These are phyloP conservation scores for Chalcis sispes DNA, from an alignment of 2,888 invertebrate genomes.

Conservation along the genomic window DNA sequence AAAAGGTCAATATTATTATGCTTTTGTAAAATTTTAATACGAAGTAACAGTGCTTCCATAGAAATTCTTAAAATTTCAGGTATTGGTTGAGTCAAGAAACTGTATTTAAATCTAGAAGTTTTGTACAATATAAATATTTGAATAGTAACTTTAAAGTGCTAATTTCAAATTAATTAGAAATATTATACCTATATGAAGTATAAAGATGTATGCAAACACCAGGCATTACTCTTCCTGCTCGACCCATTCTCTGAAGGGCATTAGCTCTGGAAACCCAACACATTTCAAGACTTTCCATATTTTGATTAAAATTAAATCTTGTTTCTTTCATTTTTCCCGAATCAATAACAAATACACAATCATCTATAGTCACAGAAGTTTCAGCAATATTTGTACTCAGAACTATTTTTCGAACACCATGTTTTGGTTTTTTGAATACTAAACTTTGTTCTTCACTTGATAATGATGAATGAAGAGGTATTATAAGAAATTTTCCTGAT, in stretches of 20 bases:
- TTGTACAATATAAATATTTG: constrained; percentile 9
- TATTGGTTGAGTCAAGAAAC: constrained; percentile 85
- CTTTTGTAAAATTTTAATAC: constrained; percentile 83
- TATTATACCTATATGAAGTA: constrained; percentile 80
- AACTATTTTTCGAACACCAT: constrained; percentile 89
- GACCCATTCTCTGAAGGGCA: constrained; percentile 91
- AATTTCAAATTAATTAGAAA: constrained; percentile 1
- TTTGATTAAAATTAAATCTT: constrained; percentile 87
- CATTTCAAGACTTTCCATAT: constrained; percentile 91
- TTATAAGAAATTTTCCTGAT: constrained; percentile 82
- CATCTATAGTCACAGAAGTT: constrained; percentile 96
- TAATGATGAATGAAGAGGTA: constrained; percentile 92
- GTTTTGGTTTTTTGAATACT: constrained; percentile 84
- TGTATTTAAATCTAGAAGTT: constrained; percentile 78
- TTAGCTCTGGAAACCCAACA: constrained; percentile 95
- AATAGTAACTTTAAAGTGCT: background rate
- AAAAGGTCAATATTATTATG: constrained; percentile 75
- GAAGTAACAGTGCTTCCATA: constrained; percentile 87
- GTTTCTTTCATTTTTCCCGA: constrained; percentile 94
- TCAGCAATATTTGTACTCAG: constrained; percentile 95
- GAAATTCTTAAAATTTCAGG: constrained; percentile 95
- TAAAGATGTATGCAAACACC: constrained; percentile 93
- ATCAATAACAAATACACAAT: constrained; percentile 96
- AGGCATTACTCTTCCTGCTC: constrained; percentile 93
- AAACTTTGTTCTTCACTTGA: constrained; percentile 89